Conservation (phyloP, 2,113 vertebrate genomes). For the Melospiza georgiana region DNA sequence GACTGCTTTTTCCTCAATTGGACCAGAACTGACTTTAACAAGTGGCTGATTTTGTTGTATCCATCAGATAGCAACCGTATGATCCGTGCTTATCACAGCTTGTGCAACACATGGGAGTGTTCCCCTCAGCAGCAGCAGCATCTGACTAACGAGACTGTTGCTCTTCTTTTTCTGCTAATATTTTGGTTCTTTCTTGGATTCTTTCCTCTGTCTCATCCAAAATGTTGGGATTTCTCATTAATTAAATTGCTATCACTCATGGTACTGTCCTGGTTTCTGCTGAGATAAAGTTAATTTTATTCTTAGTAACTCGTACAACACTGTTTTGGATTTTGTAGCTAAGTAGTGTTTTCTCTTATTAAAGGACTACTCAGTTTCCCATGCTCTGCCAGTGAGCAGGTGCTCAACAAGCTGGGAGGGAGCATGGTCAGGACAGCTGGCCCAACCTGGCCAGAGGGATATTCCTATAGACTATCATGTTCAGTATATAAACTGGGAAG, state of each 20-base stretch:
- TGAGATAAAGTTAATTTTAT: neutral
- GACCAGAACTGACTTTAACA: neutral
- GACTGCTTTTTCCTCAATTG: neutral
- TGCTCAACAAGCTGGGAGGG: neutral
- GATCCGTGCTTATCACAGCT: constrained; percentile 47
- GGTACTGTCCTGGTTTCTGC: neutral
- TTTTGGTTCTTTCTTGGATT: constrained; percentile 48
- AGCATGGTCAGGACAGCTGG: neutral
- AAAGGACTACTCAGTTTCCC: neutral
- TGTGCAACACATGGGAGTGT: constrained; percentile 44
- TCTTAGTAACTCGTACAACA: neutral
- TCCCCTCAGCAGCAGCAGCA: constrained; percentile 22
- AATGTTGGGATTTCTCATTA: neutral
- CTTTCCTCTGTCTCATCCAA: neutral
- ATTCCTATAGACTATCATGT: neutral
- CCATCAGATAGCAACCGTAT: constrained; percentile 6
- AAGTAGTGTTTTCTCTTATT: neutral
- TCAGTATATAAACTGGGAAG: neutral
- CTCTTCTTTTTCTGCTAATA: constrained; percentile 41
- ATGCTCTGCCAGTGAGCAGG: neutral
- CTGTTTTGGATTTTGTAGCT: neutral
- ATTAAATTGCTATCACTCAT: neutral
- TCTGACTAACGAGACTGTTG: constrained; percentile 29
- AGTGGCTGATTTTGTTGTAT: constrained; percentile 18
- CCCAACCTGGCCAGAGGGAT: neutral